These are phyloP conservation scores for Megaceryle maxima DNA, from an alignment of 2,113 vertebrate species.

Conservation along the genomic window DNA sequence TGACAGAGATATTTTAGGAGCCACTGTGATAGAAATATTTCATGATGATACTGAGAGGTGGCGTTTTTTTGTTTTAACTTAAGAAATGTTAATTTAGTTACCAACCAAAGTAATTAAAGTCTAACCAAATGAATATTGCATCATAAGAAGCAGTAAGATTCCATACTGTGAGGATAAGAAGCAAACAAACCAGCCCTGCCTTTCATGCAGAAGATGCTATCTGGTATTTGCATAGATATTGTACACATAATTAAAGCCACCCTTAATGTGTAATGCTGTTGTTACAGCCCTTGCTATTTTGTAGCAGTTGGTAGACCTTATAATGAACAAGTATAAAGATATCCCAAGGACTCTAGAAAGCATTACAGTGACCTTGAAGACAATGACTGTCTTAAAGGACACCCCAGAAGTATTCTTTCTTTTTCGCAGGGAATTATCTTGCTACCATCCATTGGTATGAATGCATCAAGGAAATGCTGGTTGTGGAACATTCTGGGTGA, in stretches of 20 bases:
- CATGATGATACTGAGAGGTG: not conserved
- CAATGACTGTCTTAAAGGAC: not conserved
- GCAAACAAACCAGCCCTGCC: not conserved
- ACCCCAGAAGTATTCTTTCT: not conserved
- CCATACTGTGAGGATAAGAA: not conserved
- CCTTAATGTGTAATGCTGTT: not conserved
- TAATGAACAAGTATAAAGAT: not conserved
- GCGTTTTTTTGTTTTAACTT: not conserved
- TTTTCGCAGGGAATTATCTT: not conserved
- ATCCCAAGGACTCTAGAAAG: not conserved
- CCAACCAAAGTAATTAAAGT: not conserved
- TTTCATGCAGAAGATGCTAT: constrained; percentile 37
- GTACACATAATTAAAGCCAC: not conserved
- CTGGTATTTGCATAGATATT: constrained; percentile 27
- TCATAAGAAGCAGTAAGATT: constrained; percentile 22
- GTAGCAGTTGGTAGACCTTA: not conserved
- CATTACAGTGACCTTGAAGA: not conserved
- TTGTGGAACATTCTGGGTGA: fast-evolving
- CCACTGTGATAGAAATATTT: not conserved
- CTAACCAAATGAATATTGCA: constrained; percentile 32
- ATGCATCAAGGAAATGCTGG: not conserved
- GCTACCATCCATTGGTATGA: not conserved
- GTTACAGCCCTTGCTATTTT: not conserved
- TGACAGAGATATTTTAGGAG: not conserved
- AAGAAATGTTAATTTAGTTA: constrained; percentile 11